Base-by-base conservation (phyloP, 2,797 vertebrate species). In the Ceyx erithaca region DNA sequence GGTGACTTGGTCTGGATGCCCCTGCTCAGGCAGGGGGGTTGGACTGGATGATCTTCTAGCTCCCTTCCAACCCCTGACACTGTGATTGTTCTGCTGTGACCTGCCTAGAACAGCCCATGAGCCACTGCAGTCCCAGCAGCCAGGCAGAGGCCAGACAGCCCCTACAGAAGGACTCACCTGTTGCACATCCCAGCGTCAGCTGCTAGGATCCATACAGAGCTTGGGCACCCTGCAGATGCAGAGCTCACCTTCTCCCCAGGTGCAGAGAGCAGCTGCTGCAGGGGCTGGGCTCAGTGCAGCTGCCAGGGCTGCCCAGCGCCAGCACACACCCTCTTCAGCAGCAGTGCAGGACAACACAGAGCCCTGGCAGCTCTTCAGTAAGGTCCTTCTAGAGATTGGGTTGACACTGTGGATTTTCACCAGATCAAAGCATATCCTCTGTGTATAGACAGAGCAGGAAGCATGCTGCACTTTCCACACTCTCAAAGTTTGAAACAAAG, bases 401-500 rank as follows among this genome's bases (percentile, higher is more conserved):
- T 88, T 78, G 79, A 83, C 90, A 51, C 28, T 79, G 86, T 68
- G 31, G 70, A 79, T 81, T 82, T 64, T 64, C 73, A 63, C 25
- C 48, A 64, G 58, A 91, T 73, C 83, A 92, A 96, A 93, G 79
- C n/a, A 37, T 35, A 66, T 88, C 73, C 71, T 69, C 68, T 14
- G 73, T 77, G 61, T 31, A 87, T 93, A 61, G 58, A 79, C 61
- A 96, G 91, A 85, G 90, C 66, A 78, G 70, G 93, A 77, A 91
- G 85, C 87, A 23, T 6, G 64, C 76, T 79, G 57, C 87, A 84
- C 82, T 90, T 77, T 33, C 64, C 33, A 62, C 49, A 48, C 33
- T 89, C 90, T 95, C 82, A 81, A 95, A 94, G 89, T 95, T 96
- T 94, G 93, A 97, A 97, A 96, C 89, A 92, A 95, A 97, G 95